phyloP scores from a whole-genome alignment of 2,113 vertebrate genomes.

The Peromyscus leucopus region DNA sequence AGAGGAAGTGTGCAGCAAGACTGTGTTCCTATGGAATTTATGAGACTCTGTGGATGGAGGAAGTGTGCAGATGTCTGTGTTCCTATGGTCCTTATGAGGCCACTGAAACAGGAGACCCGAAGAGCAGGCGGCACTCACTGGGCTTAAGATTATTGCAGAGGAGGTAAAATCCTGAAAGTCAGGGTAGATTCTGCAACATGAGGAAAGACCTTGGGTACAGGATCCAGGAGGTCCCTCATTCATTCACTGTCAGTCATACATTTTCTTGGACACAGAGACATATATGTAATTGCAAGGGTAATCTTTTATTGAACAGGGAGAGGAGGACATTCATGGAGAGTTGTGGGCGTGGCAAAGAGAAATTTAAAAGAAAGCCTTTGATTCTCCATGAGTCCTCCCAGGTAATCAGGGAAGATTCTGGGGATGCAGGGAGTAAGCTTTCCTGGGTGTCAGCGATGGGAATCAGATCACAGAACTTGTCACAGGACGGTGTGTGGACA shows the following conservation, averaged over 20 bases:
- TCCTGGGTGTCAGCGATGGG: fast-evolving
- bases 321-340: not conserved
- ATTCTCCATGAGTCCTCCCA: not conserved
- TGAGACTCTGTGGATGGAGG: not conserved
- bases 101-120: not conserved
- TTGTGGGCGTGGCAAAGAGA: not conserved
- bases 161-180: not conserved
- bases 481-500: not conserved
- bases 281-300: not conserved
- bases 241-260: fast-evolving
- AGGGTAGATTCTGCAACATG: not conserved
- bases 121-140: fast-evolving
- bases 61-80: not conserved
- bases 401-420: not conserved
- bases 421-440: not conserved
- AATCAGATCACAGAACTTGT: not conserved
- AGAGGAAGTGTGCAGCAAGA: not conserved
- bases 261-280: not conserved
- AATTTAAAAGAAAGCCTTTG: not conserved
- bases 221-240: not conserved
- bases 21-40: no score
- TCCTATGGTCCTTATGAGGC: no score
- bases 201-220: not conserved
- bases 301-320: slow-evolving; percentile 60
- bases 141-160: not conserved